Base-by-base conservation (phyloP, 2,888 invertebrate species). In the Apodemia duryi region DNA sequence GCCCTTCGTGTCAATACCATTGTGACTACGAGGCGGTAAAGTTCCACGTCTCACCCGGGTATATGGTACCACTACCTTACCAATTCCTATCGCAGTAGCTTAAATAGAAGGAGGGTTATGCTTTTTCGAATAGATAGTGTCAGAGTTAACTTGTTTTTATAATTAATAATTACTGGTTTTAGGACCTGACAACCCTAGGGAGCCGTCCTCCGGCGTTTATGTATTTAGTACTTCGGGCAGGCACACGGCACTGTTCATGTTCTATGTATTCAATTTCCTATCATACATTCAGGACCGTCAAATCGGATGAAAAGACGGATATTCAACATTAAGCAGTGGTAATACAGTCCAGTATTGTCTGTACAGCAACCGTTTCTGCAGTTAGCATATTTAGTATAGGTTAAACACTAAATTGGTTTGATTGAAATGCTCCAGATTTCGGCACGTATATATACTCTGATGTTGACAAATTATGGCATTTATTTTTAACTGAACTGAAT, bases 361-460 rank as follows among this genome's bases (percentile, higher is more conserved):
- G 70, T 49, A 11, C 52, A 35, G 35, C n/a, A 41, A 29, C 28
- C n/a, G 4, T 65, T 52, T 62, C 29, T 66, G 38, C 65, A 65
- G 66, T 69, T 63, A 46, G 60, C 52, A 63, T 35, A 65, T 62
- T 70, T 69, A 69, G 67, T 64, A 67, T 67, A 65, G 67, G 70
- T 69, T 70, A 68, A 71, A 70, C 71, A 74, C 71, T 82, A 80
- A 83, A 84, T 84, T 84, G 83, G 63, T 64, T 70, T 82, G 82
- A 85, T 84, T 85, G 83, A 83, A 83, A 77, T 79, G 85, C 77
- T 83, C 85, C 77, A 85, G 82, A 84, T 85, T 82, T 80, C 71
- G 75, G 73, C 67, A 65, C 63, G 65, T 72, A 68, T 68, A 9
- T 46, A 65, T 69, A 65, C 63, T 69, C 70, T 68, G 68, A 71